Conservation (phyloP, 2,113 vertebrate genomes). For the Drymodes brunneopygia region DNA sequence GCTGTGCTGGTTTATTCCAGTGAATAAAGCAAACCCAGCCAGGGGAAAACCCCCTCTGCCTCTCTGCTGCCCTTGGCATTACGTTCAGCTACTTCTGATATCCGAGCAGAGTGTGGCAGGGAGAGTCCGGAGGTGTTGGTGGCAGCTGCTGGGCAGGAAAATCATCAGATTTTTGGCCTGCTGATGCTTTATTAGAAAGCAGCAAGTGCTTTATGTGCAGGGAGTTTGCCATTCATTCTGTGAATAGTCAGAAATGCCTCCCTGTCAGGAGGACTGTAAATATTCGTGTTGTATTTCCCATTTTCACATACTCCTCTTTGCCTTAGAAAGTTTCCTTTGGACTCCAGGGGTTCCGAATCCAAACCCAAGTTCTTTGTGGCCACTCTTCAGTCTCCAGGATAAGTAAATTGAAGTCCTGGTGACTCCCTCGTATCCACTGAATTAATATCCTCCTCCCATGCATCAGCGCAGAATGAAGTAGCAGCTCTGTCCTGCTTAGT, state of each 20-base stretch:
- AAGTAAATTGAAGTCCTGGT: neutral
- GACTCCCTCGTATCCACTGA: neutral
- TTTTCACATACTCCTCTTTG: neutral
- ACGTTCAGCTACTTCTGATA: neutral
- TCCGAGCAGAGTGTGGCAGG: rapidly evolving
- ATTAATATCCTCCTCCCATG: neutral
- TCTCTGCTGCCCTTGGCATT: neutral
- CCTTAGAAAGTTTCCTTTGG: neutral
- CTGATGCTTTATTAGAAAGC: neutral
- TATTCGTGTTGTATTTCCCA: neutral
- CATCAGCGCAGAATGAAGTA: neutral
- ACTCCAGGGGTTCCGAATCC: neutral
- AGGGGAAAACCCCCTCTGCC: neutral
- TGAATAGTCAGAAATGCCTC: neutral
- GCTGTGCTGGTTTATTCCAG: neutral
- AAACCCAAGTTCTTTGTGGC: neutral
- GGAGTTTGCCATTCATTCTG: neutral
- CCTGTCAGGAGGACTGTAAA: neutral
- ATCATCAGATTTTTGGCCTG: neutral
- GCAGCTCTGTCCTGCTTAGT: neutral
- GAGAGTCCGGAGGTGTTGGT: neutral
- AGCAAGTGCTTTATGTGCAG: neutral
- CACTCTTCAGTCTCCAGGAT: neutral
- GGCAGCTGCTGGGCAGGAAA: neutral
- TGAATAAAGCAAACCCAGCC: neutral